A percentile compares a stretch with the other conserved stretches of the same genome.
phyloP scores from a whole-genome alignment of 53 echinoderm and acorn worm species.

The Zoroaster sp. region DNA sequence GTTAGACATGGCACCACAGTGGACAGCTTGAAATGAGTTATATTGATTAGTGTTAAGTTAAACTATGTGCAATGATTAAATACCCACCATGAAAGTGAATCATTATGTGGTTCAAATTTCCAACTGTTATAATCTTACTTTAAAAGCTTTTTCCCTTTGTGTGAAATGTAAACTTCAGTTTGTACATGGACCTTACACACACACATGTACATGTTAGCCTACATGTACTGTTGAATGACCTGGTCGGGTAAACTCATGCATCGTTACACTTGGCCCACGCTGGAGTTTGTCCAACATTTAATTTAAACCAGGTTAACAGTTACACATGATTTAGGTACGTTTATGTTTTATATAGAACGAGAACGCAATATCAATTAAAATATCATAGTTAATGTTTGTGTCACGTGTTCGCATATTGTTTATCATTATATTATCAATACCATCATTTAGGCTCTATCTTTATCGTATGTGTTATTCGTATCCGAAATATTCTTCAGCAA shows the following conservation, averaged over 20 bases:
- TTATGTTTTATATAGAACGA: not conserved
- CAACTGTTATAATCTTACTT: no score
- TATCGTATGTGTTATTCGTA: conserved; percentile 46
- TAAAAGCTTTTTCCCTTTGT: no score
- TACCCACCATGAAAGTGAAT: not conserved
- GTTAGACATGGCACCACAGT: not conserved
- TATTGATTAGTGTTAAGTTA: not conserved
- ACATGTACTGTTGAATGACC: no score
- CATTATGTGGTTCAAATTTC: no score
- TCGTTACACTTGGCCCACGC: no score
- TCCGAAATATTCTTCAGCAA: conserved; percentile 5
- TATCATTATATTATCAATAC: conserved; percentile 9
- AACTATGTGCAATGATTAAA: conserved; percentile 1
- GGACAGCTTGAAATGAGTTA: not conserved
- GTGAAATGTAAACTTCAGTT: no score
- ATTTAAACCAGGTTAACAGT: no score
- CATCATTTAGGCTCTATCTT: not conserved
- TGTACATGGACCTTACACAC: no score
- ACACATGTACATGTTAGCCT: no score
- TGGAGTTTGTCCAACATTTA: no score
- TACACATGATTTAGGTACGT: no score
- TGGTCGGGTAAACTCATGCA: no score
- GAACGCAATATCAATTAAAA: conserved; percentile 31
- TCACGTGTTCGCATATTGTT: conserved; percentile 19
- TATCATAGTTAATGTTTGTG: conserved; percentile 32